These are phyloP conservation scores for Ichneumon xanthorius DNA, from an alignment of 2,888 invertebrate species.

Conservation along the genomic window DNA sequence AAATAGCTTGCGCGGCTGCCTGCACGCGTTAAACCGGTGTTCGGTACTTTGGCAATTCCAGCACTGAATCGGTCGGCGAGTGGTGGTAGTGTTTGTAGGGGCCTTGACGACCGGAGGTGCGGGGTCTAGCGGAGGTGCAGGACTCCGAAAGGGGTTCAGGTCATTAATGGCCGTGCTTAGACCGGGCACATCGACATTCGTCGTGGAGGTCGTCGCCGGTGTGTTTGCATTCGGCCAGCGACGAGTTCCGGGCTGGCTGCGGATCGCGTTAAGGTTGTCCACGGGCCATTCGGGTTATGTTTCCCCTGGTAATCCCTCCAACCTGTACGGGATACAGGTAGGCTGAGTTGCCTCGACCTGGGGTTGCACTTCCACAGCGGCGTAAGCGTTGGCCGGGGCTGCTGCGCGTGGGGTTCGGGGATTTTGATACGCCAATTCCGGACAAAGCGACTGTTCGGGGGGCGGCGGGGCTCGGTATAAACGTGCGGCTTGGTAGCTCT, in stretches of 20 bases:
- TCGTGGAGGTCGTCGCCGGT: too few species aligned
- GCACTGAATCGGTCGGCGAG: background rate
- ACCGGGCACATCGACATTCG: too few species aligned
- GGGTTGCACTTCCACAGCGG: background rate
- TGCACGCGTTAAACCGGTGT: background rate
- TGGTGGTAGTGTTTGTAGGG: background rate
- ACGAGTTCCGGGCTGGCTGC: background rate
- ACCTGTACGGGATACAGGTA: rapidly evolving
- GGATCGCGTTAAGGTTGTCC: background rate
- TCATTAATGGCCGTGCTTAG: too few species aligned
- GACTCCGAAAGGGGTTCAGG: too few species aligned
- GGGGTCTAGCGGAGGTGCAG: too few species aligned
- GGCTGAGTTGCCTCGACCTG: too few species aligned
- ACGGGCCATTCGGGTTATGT: rapidly evolving
- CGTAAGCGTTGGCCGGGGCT: background rate
- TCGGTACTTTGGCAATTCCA: background rate
- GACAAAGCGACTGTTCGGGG: constrained; percentile 10
- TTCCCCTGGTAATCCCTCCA: background rate
- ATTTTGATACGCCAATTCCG: constrained; percentile 2
- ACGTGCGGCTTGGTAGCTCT: constrained; percentile 2
- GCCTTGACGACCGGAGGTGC: background rate
- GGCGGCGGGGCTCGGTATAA: constrained; percentile 12
- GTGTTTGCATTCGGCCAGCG: too few species aligned
- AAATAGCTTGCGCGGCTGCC: background rate
- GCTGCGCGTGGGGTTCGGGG: background rate